Evolutionary conservation across 1,140 invertebrate species (phyloP), one percentile per base, ranked within the genome.

Genomic region (Dendroctonus valens): DNA sequence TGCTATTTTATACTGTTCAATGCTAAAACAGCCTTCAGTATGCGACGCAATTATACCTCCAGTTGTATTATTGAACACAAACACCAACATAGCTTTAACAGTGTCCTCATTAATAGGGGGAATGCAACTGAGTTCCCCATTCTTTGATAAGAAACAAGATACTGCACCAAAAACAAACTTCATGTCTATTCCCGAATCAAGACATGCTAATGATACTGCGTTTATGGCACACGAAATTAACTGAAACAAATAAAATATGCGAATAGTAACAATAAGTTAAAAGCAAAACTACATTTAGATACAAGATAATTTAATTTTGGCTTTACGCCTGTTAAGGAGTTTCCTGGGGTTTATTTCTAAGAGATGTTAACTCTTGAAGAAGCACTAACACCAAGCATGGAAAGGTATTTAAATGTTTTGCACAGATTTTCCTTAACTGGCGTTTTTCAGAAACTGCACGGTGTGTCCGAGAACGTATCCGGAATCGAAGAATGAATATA

Each of bases 191-290:
- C 91, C 88, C 2, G 91, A 87, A 79, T 93, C 89, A 6, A 95
- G 82, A 41, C 95, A 78, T 0, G 92, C 91, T 37, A 95, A 77
- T 77, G 90, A 94, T 0, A 85, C 82, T 49, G 90, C 86, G 82
- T 96, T 96, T n/a, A 95, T 80, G 40, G 86, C 84, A 80, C 89
- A 91, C 0, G 91, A 85, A 48, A 94, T 77, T 5, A 92, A 74
- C 91, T 93, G 46, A 64, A 71, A 76, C 6, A 51, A 26, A 26
- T 26, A 26, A 26, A 26, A 26, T 3, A 26, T 26, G 26, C 3
- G 26, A 26, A 26, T 2, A 26, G 26, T 3, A 26, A 26, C 26
- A 26, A 26, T 26, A 26, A 26, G 26, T 26, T 26, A 2, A 26
- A 26, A 26, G 26, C 26, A 26, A 26, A n/a, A n/a, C n/a, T n/a